Percentiles rank a stretch among this genome's conserved stretches.
These are phyloP conservation scores for Hymenochirus boettgeri DNA, from an alignment of 2,113 vertebrate genomes.

Conservation along the genomic window DNA sequence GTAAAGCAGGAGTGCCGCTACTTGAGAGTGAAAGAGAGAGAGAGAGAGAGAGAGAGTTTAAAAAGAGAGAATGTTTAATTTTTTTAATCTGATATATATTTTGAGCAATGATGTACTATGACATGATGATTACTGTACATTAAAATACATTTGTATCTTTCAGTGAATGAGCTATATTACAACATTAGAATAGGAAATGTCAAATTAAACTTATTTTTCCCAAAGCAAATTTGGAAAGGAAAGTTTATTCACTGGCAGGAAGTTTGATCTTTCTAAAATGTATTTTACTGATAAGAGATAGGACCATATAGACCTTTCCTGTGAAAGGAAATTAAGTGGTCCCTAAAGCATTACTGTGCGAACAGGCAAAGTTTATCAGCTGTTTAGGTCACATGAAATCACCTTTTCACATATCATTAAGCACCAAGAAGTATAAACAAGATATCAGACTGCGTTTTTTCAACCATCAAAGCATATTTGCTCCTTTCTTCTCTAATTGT, in stretches of 20 bases:
- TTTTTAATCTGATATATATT: too few species aligned
- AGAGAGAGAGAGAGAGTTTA: too few species aligned
- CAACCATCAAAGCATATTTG: slow-evolving; percentile 6
- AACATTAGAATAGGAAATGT: too few species aligned
- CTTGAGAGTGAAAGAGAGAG: too few species aligned
- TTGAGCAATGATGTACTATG: too few species aligned
- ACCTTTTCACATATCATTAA: slow-evolving; percentile 16
- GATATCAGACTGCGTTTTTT: neutral
- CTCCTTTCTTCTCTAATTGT: slow-evolving; percentile 8
- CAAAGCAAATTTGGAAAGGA: slow-evolving; percentile 1
- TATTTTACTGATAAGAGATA: neutral
- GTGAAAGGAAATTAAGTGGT: slow-evolving; percentile 7
- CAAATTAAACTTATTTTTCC: too few species aligned
- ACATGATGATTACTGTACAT: too few species aligned
- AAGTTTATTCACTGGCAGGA: slow-evolving; percentile 1
- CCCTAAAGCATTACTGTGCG: neutral
- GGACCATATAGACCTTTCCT: neutral
- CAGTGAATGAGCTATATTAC: too few species aligned
- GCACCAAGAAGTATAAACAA: neutral
- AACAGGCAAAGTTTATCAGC: neutral
- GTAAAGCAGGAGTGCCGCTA: too few species aligned
- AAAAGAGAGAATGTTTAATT: too few species aligned
- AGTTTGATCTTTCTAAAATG: neutral
- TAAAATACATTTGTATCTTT: too few species aligned
- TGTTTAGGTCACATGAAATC: neutral